phyloP scores from a whole-genome alignment of 64 coral and sea anemone species.

The Porites australiensis region DNA sequence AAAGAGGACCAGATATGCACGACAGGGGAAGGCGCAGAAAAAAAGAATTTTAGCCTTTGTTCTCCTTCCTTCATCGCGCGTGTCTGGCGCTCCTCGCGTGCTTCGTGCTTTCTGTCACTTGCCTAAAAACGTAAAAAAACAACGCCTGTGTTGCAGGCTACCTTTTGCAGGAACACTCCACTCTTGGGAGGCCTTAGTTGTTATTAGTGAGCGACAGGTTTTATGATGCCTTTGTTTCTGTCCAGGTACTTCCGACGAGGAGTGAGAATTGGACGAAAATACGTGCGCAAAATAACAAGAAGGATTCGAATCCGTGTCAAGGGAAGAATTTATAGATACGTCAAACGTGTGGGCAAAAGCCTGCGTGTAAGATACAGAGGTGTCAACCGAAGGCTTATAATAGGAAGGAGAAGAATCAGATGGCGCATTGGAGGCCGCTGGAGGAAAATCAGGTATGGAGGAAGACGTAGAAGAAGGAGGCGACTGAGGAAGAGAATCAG shows the following conservation, averaged over 20 bases:
- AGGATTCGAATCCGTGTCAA: not conserved
- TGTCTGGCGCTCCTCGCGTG: no score
- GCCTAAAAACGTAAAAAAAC: no score
- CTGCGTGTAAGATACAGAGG: not conserved
- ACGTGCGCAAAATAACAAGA: not conserved
- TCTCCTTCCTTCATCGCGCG: no score
- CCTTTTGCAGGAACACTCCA: no score
- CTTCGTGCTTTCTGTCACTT: no score
- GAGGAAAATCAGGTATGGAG: not conserved
- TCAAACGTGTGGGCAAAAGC: not conserved
- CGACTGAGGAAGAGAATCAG: not conserved
- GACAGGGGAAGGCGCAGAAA: no score
- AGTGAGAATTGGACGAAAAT: not conserved
- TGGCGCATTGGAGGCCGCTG: not conserved
- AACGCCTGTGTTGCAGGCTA: no score
- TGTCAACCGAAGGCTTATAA: not conserved
- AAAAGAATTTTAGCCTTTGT: no score
- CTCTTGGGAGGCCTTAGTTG: no score
- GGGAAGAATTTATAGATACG: not conserved
- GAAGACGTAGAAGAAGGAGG: not conserved
- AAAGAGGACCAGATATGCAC: no score
- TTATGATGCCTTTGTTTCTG: not conserved
- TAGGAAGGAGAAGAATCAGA: not conserved
- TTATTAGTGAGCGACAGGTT: no score
- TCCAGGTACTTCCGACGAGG: not conserved